Conservation (phyloP, 2,888 invertebrate species). For the Temnothorax unifasciatus region DNA sequence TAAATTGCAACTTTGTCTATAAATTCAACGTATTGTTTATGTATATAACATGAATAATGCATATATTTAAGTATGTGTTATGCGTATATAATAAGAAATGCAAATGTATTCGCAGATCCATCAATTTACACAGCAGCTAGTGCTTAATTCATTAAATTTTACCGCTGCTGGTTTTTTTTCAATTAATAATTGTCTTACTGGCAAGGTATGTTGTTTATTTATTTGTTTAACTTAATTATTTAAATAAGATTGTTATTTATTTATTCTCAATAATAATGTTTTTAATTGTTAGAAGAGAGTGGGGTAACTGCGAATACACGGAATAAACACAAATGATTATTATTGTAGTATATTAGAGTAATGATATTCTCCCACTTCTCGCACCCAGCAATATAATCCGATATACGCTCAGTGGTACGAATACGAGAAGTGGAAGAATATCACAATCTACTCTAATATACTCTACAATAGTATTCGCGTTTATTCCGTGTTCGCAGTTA, state of each 20-base stretch:
- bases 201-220: slow-evolving; percentile 27
- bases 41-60: background rate
- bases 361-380: no score
- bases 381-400: no score
- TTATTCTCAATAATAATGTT: background rate
- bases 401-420: no score
- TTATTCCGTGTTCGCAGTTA: no score
- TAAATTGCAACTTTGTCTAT: background rate
- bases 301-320: no score
- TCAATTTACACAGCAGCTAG: slow-evolving; percentile 42
- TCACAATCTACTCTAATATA: no score
- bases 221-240: background rate
- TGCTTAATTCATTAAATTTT: slow-evolving; percentile 28
- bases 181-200: slow-evolving; percentile 40
- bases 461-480: no score
- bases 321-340: no score
- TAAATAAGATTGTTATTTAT: background rate
- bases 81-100: background rate
- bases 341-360: no score
- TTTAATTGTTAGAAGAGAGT: background rate
- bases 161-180: slow-evolving; percentile 38
- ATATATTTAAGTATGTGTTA: background rate
- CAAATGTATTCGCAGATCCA: slow-evolving; percentile 25
- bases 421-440: no score
- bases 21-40: background rate